Base-by-base conservation (phyloP, 2,888 invertebrate species). In the Eilema griseolum region DNA sequence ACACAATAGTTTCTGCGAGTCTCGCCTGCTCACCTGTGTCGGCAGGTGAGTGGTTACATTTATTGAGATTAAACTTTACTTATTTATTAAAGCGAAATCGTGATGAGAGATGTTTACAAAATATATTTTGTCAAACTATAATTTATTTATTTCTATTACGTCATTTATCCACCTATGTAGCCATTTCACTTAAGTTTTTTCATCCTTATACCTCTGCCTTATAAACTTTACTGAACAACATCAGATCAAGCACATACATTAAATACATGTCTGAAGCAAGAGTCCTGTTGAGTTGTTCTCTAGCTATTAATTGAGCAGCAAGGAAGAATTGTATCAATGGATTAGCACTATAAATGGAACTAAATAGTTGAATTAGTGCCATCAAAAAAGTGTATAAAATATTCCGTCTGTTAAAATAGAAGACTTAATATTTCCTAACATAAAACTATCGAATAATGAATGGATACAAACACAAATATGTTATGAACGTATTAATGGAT, bases 1-100 rank as follows among this genome's bases (percentile, higher is more conserved):
- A 86, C 86, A 86, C 86, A 86, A 87, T 88, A 86, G 87, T 89
- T 88, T 85, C 87, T 77, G 76, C 77, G 83, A 85, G 86, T 83
- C 83, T 86, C 81, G 75, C 83, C 82, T 77, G 76, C 81, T 84
- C 75, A 68, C 76, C 78, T 64, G 80, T 76, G 52, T 66, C 75
- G 78, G 80, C 82, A 69, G 80, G 71, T 76, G 76, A 80, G 78
- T 82, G 75, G 74, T 77, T 72, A 69, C 73, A 75, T 72, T 75
- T 74, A 69, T 74, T n/a, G 70, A 79, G 75, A 82, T 75, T 77
- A 63, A 68, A 73, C 65, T 80, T 80, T 77, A n/a, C n/a, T n/a
- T 79, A 74, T 77, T 61, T 70, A 61, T 61, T 63, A 61, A 61
- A 16, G 26, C 28, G 20, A 37, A 3, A 28, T 28, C 0, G 11